A percentile compares a stretch with the other conserved stretches of the same genome.
Conservation (phyloP, 92 coral and sea anemone genomes). For the Bergia sp. region DNA sequence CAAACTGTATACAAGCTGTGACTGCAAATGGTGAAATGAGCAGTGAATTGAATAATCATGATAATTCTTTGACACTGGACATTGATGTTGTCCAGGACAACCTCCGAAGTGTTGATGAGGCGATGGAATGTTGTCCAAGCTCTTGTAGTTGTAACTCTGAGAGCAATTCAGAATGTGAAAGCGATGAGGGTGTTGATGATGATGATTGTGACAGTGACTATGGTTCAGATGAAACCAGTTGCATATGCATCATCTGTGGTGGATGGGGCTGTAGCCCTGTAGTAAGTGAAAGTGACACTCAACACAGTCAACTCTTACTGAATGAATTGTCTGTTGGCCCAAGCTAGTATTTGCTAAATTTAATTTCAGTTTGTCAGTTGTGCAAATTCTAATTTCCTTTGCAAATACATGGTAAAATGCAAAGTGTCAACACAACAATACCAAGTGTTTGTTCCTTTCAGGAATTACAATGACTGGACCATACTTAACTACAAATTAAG, state of each 20-base stretch:
- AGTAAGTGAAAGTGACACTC: not conserved
- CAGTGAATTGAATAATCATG: not conserved
- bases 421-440: too few relatives aligned
- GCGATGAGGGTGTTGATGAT: not conserved
- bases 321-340: not conserved
- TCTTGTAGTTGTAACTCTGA: not conserved
- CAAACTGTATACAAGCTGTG: not conserved
- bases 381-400: not conserved
- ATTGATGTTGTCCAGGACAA: not conserved
- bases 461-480: not conserved
- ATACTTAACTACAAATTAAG: not conserved
- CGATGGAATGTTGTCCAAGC: not conserved
- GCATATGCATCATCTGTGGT: conserved; percentile 35
- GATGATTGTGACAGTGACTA: conserved; percentile 25
- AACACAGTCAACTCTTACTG: not conserved
- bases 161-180: conserved; percentile 8
- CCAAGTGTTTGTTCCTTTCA: not conserved
- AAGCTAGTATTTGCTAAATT: conserved; percentile 25
- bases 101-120: conserved; percentile 1
- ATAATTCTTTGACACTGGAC: not conserved
- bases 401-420: not conserved
- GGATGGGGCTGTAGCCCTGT: conserved; percentile 25
- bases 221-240: conserved; percentile 10
- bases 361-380: too few relatives aligned
- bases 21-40: not conserved